Percentiles rank a stretch among this genome's conserved stretches.
Evolutionary conservation across 2,113 vertebrate species (phyloP).

Genomic region (Hyperoodon ampullatus): DNA sequence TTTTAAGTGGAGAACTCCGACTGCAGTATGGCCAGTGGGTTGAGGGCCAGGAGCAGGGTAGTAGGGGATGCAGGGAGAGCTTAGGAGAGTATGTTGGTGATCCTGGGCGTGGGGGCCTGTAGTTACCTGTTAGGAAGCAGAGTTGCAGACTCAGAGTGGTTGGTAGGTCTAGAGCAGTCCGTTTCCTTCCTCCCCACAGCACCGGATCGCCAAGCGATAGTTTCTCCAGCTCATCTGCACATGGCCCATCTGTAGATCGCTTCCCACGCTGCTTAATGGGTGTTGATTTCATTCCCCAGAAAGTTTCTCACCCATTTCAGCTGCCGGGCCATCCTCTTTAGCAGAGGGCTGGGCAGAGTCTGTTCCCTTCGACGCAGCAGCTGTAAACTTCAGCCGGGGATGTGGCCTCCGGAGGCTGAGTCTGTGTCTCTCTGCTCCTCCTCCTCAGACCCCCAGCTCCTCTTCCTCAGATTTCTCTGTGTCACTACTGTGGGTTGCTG

Average conservation of each 20-base stretch:
- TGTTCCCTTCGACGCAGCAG: conserved; percentile 22
- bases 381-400: conserved; percentile 53
- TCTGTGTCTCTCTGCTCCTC: conserved; percentile 49
- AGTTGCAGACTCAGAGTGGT: fast-evolving
- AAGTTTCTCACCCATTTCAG: conserved; percentile 58
- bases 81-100: background rate
- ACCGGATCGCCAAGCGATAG: background rate
- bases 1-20: background rate
- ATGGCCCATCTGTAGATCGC: background rate
- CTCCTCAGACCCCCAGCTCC: background rate
- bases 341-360: conserved; percentile 52
- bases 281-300: conserved; percentile 12
- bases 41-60: background rate
- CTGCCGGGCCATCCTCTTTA: background rate
- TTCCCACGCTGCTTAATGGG: background rate
- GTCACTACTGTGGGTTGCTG: conserved; percentile 46
- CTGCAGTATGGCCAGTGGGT: background rate
- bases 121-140: background rate
- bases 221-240: background rate
- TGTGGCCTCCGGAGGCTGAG: background rate
- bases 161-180: background rate
- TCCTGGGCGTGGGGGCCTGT: no score
- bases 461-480: conserved; percentile 62
- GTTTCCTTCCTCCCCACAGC: background rate
- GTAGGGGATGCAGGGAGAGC: fast-evolving